Percentiles rank a stretch among this genome's conserved stretches.
These are phyloP conservation scores for Lutraria lutraria DNA, from an alignment of 2,888 invertebrate genomes.

Conservation along the genomic window DNA sequence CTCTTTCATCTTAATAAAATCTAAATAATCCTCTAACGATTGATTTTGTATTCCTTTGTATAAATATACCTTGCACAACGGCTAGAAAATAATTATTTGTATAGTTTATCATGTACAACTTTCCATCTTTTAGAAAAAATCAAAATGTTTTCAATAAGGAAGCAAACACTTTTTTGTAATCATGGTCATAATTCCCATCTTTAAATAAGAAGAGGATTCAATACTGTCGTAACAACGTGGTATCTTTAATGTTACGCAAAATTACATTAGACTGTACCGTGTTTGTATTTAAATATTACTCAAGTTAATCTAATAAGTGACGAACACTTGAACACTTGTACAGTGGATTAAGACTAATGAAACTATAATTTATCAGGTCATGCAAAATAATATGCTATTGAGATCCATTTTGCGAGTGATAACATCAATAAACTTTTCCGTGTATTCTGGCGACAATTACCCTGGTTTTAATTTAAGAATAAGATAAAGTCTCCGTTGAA, in stretches of 20 bases:
- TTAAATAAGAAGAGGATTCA: not conserved
- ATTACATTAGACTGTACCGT: not conserved
- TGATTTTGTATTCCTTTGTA: not conserved
- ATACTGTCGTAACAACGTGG: not conserved
- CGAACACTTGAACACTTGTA: not conserved
- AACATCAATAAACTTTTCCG: not conserved
- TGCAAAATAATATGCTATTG: slow-evolving; percentile 7
- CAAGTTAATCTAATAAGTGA: slow-evolving; percentile 1
- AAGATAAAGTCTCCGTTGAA: not conserved
- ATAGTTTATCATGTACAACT: not conserved
- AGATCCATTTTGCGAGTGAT: not conserved
- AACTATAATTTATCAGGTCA: not conserved
- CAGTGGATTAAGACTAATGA: not conserved
- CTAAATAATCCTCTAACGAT: not conserved
- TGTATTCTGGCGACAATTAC: not conserved
- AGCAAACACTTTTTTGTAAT: not conserved
- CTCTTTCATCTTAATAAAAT: too few relatives aligned
- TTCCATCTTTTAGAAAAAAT: too few relatives aligned
- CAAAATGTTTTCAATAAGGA: too few relatives aligned
- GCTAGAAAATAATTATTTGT: not conserved
- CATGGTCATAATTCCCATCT: not conserved
- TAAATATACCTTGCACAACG: not conserved
- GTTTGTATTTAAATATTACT: slow-evolving; percentile 2
- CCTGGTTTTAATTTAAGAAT: not conserved
- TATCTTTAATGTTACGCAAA: not conserved